phyloP scores from a whole-genome alignment of 2,113 vertebrate genomes.

The Pseudorectes ferrugineus region DNA sequence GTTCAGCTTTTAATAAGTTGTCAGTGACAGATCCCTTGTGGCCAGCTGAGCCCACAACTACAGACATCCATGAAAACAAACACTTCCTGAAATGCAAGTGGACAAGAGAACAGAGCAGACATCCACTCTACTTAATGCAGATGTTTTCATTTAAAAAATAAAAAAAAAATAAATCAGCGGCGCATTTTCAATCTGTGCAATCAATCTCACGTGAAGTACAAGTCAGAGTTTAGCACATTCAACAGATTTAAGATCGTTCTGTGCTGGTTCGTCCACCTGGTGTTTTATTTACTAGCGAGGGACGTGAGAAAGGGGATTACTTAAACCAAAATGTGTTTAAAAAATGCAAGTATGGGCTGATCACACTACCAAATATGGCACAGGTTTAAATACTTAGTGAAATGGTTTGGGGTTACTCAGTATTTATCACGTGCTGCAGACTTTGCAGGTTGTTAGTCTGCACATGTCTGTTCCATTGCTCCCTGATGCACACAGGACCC shows the following conservation, averaged over 20 bases:
- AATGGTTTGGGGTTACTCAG: background rate
- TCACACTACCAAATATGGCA: background rate
- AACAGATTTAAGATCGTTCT: slow-evolving; percentile 6
- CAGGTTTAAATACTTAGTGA: background rate
- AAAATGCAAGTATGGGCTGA: background rate
- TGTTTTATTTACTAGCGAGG: background rate
- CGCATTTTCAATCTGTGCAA: background rate
- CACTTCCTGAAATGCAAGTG: slow-evolving; percentile 23
- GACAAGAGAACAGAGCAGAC: background rate
- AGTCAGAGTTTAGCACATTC: background rate
- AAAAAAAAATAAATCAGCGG: background rate
- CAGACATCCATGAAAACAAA: slow-evolving; percentile 57
- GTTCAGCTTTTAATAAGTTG: slow-evolving; percentile 55
- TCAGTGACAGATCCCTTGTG: slow-evolving; percentile 63
- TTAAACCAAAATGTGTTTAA: background rate
- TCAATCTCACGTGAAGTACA: slow-evolving; percentile 4
- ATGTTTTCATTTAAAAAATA: background rate
- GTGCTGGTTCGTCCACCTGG: background rate
- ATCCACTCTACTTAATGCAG: background rate
- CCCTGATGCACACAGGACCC: background rate
- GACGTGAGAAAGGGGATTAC: background rate
- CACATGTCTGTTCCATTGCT: background rate
- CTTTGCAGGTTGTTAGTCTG: background rate
- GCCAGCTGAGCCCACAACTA: slow-evolving; percentile 28
- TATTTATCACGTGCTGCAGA: background rate